phyloP scores from a whole-genome alignment of 2,888 invertebrate species.

The Diplazon laetatorius region DNA sequence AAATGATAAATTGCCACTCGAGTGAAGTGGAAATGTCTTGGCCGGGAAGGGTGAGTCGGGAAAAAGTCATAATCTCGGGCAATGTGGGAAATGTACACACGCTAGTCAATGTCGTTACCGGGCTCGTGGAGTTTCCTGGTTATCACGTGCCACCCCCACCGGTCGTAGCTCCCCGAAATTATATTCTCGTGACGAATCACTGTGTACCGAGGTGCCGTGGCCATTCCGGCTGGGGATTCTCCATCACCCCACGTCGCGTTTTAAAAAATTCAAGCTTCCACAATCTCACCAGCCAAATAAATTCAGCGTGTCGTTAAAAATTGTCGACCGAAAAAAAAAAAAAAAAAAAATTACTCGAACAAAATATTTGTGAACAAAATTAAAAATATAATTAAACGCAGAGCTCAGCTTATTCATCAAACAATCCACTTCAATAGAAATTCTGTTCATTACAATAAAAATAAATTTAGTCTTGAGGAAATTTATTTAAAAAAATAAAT shows the following conservation, averaged over 20 bases:
- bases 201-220: background rate
- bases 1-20: constrained; percentile 13
- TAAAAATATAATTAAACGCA: too few species aligned
- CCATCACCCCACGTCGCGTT: too few species aligned
- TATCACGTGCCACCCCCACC: constrained; percentile 13
- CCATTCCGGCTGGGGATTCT: background rate
- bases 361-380: too few species aligned
- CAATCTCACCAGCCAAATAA: background rate
- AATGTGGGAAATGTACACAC: constrained; percentile 28
- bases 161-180: constrained; percentile 13
- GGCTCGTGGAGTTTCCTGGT: constrained; percentile 15
- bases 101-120: background rate
- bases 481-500: background rate
- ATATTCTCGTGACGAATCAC: constrained; percentile 21
- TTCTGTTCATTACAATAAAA: too few species aligned
- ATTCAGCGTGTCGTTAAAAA: background rate
- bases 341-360: too few species aligned
- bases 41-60: too few species aligned
- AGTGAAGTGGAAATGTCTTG: background rate
- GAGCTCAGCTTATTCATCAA: too few species aligned
- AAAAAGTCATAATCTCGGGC: constrained; percentile 17
- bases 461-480: too few species aligned
- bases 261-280: too few species aligned
- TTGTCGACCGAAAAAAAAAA: too few species aligned
- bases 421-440: too few species aligned